A percentile compares a stretch with the other conserved stretches of the same genome.
phyloP scores from a whole-genome alignment of 2,113 vertebrate species.

The Saguinus midas region DNA sequence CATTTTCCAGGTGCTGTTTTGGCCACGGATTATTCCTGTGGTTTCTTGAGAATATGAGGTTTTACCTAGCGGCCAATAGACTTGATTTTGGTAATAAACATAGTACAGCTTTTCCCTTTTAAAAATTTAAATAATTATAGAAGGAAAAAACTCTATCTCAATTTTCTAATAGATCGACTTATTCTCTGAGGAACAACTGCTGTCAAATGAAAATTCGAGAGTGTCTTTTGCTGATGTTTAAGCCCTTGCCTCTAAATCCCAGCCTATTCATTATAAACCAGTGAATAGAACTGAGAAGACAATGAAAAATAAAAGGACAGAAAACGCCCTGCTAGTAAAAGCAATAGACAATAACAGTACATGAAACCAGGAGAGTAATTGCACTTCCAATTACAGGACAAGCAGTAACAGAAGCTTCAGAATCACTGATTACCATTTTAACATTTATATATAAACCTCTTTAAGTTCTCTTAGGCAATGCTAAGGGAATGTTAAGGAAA shows the following conservation, averaged over 20 bases:
- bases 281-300: background rate
- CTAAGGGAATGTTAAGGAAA: background rate
- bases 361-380: background rate
- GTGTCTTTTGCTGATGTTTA: background rate
- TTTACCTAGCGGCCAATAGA: background rate
- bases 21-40: background rate
- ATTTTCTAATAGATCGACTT: background rate
- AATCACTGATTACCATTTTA: background rate
- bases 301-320: background rate
- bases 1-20: background rate
- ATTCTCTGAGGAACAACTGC: background rate
- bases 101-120: background rate
- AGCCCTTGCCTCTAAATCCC: background rate
- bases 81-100: background rate
- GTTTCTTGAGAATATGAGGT: background rate
- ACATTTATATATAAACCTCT: background rate
- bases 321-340: background rate
- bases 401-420: background rate
- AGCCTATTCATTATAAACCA: background rate
- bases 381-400: background rate
- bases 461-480: background rate
- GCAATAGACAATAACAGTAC: background rate
- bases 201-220: background rate
- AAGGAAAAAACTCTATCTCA: background rate
- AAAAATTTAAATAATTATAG: slow-evolving; percentile 20